Conservation (phyloP, 1,140 invertebrate genomes). For the Kradibia gibbosae region DNA sequence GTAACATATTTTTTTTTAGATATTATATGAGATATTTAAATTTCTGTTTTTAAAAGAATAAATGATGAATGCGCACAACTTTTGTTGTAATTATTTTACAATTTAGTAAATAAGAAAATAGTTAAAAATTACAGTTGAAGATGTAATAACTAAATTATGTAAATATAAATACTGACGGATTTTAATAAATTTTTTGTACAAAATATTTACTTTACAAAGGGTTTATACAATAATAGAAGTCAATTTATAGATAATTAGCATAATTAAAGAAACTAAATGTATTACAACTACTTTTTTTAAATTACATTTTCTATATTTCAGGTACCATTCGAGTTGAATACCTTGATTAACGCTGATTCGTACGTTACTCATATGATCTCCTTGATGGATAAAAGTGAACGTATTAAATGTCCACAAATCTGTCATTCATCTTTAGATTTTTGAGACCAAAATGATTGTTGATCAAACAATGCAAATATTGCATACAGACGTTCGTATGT, state of each 20-base stretch:
- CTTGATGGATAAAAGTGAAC: slow-evolving; percentile 40
- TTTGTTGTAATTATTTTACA: neutral
- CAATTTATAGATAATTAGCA: slow-evolving; percentile 28
- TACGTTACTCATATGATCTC: slow-evolving; percentile 46
- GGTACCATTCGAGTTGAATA: slow-evolving; percentile 42
- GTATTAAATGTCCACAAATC: slow-evolving; percentile 38
- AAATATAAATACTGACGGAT: neutral
- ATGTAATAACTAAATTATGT: neutral
- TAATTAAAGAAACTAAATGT: slow-evolving; percentile 45
- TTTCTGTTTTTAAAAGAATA: neutral
- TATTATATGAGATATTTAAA: neutral
- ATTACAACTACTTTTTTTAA: slow-evolving; percentile 11
- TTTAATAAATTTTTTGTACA: slow-evolving; percentile 27
- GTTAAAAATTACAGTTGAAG: neutral
- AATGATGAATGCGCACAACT: neutral
- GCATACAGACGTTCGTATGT: slow-evolving; percentile 3
- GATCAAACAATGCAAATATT: slow-evolving; percentile 32
- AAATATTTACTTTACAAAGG: slow-evolving; percentile 29
- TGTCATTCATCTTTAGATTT: slow-evolving; percentile 47
- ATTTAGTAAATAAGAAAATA: neutral
- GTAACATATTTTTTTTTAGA: too few species aligned
- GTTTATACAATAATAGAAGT: slow-evolving; percentile 24
- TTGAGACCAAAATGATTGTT: slow-evolving; percentile 25
- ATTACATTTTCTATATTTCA: slow-evolving; percentile 35
- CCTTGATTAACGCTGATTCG: slow-evolving; percentile 35